These are phyloP conservation scores for Parasteatoda tepidariorum DNA, from an alignment of 1,140 invertebrate species.

Conservation along the genomic window DNA sequence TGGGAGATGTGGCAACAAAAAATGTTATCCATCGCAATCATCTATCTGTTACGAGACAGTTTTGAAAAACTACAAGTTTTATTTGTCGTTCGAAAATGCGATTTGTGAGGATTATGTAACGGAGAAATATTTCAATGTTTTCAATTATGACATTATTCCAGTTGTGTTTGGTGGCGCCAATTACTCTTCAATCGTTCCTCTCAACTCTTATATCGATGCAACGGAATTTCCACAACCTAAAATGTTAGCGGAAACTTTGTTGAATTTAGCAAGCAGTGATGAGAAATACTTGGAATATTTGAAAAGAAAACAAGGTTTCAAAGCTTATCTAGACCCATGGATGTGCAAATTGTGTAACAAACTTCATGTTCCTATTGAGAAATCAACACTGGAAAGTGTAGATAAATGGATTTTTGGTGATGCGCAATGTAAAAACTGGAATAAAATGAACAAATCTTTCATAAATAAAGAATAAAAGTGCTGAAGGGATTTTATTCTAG, in stretches of 20 bases:
- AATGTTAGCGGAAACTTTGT: conserved; percentile 72
- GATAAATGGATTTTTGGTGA: conserved; percentile 53
- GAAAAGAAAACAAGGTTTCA: conserved; percentile 63
- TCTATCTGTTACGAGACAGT: conserved; percentile 62
- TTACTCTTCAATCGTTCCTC: conserved; percentile 74
- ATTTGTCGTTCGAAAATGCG: conserved; percentile 68
- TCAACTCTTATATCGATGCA: conserved; percentile 76
- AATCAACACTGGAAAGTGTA: conserved; percentile 6
- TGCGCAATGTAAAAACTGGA: conserved; percentile 52
- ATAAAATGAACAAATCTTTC: neutral
- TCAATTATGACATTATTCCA: conserved; percentile 73
- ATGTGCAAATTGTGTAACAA: conserved; percentile 64
- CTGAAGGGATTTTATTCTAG: too few relatives aligned
- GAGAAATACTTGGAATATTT: conserved; percentile 65
- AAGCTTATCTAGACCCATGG: conserved; percentile 61
- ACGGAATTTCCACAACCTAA: conserved; percentile 71
- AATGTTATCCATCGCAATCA: conserved; percentile 56
- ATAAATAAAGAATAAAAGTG: too few relatives aligned
- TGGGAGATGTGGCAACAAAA: conserved; percentile 73
- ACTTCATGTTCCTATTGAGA: conserved; percentile 52
- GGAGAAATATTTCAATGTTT: conserved; percentile 66
- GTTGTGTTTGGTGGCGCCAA: conserved; percentile 76
- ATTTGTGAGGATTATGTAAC: conserved; percentile 65
- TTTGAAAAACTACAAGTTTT: conserved; percentile 66
- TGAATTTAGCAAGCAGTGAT: conserved; percentile 68